These are phyloP conservation scores for Pelagia noctiluca DNA, from an alignment of 30 jellyfish, hydroid and myxozoan species.

Conservation along the genomic window DNA sequence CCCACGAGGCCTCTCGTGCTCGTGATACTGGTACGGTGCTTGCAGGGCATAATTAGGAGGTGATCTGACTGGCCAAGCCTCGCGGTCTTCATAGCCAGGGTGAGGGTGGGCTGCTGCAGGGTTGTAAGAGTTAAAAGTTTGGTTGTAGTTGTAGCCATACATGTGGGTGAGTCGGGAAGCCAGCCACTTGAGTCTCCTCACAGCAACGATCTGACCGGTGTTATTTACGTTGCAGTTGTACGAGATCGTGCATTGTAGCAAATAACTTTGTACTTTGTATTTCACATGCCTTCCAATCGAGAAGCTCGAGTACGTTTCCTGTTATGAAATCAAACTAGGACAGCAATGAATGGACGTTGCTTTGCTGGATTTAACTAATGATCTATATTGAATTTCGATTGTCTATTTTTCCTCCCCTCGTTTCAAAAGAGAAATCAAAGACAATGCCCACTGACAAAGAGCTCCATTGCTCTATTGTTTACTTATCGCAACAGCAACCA, in stretches of 20 bases:
- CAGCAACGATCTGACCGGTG: no score
- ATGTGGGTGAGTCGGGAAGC: conserved; percentile 33
- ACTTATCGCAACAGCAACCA: conserved; percentile 51
- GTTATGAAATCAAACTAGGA: conserved; percentile 66
- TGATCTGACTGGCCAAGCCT: conserved; percentile 65
- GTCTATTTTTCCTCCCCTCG: conserved; percentile 66
- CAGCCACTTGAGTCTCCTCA: no score
- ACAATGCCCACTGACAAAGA: conserved; percentile 49
- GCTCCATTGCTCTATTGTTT: conserved; percentile 27
- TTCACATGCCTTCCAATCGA: neutral
- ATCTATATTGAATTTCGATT: conserved; percentile 55
- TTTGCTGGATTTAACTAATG: conserved; percentile 58
- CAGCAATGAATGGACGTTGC: conserved; percentile 57
- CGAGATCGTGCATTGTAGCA: no score
- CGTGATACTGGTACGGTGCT: conserved; percentile 64
- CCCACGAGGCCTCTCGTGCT: conserved; percentile 63
- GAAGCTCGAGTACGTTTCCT: conserved; percentile 63
- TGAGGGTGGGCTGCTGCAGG: conserved; percentile 14
- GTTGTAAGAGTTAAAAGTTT: conserved; percentile 34
- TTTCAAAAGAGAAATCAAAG: conserved; percentile 62
- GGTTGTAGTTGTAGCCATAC: conserved; percentile 65
- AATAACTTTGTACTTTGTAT: neutral
- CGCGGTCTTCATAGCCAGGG: conserved; percentile 51
- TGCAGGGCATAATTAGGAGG: conserved; percentile 68
- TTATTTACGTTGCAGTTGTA: no score